Percentiles rank a stretch among this genome's conserved stretches.
These are phyloP conservation scores for Nymphalis io DNA, from an alignment of 1,140 invertebrate species.

Conservation along the genomic window DNA sequence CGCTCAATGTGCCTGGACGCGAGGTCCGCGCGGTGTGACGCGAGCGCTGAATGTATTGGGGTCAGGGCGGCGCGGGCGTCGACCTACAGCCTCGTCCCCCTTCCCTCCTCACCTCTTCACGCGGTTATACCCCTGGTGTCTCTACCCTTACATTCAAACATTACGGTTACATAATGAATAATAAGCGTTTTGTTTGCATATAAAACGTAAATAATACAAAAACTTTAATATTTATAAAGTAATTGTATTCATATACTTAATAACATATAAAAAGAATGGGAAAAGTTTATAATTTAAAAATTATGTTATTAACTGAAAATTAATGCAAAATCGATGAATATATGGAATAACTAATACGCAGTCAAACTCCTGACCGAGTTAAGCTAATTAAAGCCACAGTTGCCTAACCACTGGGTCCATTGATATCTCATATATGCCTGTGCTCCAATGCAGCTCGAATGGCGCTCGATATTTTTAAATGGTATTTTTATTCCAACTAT, in stretches of 20 bases:
- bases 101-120: conserved; percentile 36
- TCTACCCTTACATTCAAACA: background rate
- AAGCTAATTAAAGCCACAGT: conserved; percentile 40
- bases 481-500: no score
- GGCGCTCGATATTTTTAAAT: no score
- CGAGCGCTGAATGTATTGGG: conserved; percentile 69
- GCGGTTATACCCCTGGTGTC: background rate
- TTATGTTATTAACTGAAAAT: background rate
- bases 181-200: background rate
- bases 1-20: conserved; percentile 69
- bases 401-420: conserved; percentile 31
- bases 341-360: conserved; percentile 21
- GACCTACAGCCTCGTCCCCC: conserved; percentile 64
- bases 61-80: conserved; percentile 77
- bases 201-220: background rate
- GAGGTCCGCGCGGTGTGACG: conserved; percentile 65
- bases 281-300: background rate
- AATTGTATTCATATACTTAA: background rate
- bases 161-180: conserved; percentile 1
- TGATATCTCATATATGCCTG: conserved; percentile 8
- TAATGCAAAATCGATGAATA: conserved; percentile 5
- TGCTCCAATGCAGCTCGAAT: background rate
- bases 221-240: no score
- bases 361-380: conserved; percentile 37
- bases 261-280: background rate